Evolutionary conservation across 2,113 vertebrate genomes (phyloP).

Genomic region (Leptobrachium ailaonicum): DNA sequence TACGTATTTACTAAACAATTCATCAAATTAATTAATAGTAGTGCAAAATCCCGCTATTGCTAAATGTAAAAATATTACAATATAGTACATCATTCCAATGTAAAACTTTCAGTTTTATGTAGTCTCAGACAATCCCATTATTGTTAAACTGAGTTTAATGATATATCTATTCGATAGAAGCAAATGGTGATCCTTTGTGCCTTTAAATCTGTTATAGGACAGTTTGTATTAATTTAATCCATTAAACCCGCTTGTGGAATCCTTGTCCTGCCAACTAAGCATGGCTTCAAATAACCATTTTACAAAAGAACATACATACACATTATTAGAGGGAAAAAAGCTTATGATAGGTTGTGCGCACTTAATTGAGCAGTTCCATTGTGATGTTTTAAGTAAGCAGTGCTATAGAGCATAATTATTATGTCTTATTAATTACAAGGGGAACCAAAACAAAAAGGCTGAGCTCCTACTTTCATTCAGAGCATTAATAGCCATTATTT

Average conservation of each 20-base stretch:
- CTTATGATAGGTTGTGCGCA: constrained; percentile 44
- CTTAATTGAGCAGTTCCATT: constrained; percentile 47
- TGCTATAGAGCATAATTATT: constrained; percentile 52
- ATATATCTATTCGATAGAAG: no score
- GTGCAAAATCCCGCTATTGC: no score
- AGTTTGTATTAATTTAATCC: background rate
- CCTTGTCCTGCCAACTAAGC: constrained; percentile 7
- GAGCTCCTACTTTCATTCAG: constrained; percentile 56
- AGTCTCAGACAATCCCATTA: no score
- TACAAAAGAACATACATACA: constrained; percentile 15
- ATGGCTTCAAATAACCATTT: constrained; percentile 39
- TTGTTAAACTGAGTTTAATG: no score
- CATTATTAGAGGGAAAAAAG: constrained; percentile 40
- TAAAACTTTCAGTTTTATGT: no score
- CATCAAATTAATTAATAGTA: no score
- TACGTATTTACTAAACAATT: no score
- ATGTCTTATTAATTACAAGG: constrained; percentile 62
- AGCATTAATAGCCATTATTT: constrained; percentile 43
- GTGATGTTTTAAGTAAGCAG: constrained; percentile 55
- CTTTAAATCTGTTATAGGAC: no score
- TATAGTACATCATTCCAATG: no score
- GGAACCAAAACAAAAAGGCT: constrained; percentile 60
- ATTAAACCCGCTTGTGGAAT: constrained; percentile 2
- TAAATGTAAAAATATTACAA: no score
- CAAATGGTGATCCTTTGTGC: no score